phyloP scores from a whole-genome alignment of 2,888 invertebrate species.

The Melolontha melolontha region DNA sequence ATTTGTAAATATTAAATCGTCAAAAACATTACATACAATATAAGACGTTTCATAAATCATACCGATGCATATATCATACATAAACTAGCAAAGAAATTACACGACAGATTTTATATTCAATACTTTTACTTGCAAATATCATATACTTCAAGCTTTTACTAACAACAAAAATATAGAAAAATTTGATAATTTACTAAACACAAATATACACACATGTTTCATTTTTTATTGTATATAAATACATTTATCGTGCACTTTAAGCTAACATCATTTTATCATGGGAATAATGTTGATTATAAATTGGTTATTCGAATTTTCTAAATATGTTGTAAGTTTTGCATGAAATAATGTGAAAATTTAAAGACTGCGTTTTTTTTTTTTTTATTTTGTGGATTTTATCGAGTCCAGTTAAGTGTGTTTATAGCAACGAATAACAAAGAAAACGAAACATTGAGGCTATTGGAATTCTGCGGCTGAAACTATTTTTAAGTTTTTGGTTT shows the following conservation, averaged over 20 bases:
- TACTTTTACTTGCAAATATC: constrained; percentile 23
- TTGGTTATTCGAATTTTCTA: constrained; percentile 46
- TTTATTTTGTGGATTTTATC: constrained; percentile 37
- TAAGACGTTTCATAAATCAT: constrained; percentile 10
- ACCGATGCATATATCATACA: constrained; percentile 11
- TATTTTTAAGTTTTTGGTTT: constrained; percentile 12
- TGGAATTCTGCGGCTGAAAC: constrained; percentile 46
- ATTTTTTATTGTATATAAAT: constrained; percentile 32
- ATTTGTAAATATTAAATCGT: constrained; percentile 33
- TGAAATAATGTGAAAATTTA: constrained; percentile 48
- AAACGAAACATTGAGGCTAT: constrained; percentile 56
- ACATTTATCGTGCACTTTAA: constrained; percentile 29
- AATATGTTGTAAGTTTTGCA: constrained; percentile 42
- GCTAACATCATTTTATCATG: constrained; percentile 23
- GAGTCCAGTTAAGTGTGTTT: constrained; percentile 53
- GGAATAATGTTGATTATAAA: constrained; percentile 54
- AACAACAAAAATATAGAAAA: not conserved
- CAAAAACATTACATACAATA: constrained; percentile 1
- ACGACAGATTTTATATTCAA: not conserved
- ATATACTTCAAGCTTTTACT: constrained; percentile 1
- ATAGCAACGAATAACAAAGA: constrained; percentile 54
- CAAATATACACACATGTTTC: constrained; percentile 9
- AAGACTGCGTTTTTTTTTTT: constrained; percentile 55
- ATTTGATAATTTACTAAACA: not conserved
- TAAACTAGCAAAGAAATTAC: not conserved